A percentile compares a stretch with the other conserved stretches of the same genome.
Evolutionary conservation across 2,888 invertebrate genomes (phyloP).

Genomic region (Stenchaetothrips biformis): DNA sequence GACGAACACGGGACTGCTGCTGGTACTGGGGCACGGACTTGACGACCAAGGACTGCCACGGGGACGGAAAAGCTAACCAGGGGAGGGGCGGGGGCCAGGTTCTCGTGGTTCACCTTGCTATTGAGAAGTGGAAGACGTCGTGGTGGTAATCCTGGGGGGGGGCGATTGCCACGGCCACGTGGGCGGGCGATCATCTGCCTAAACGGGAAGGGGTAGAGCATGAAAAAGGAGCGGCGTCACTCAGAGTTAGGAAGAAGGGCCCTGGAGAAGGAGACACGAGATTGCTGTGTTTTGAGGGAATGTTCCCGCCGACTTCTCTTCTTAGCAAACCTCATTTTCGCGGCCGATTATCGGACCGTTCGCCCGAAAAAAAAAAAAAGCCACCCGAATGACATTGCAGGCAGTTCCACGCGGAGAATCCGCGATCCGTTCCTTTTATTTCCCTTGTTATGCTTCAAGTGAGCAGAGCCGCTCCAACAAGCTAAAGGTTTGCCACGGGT

Average conservation of each 20-base stretch:
- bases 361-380: no score
- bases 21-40: conserved; percentile 13
- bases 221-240: no score
- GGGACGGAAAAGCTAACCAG: conserved; percentile 11
- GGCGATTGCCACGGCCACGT: conserved; percentile 13
- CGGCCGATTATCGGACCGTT: no score
- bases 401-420: not conserved
- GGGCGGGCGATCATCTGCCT: not conserved
- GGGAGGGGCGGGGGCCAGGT: not conserved
- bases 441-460: no score
- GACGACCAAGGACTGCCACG: conserved; percentile 3
- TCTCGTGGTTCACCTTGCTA: not conserved
- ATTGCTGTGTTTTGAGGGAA: not conserved
- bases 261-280: not conserved
- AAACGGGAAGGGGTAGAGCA: not conserved
- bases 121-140: conserved; percentile 19
- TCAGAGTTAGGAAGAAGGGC: no score
- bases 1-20: not conserved
- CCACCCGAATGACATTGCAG: not conserved
- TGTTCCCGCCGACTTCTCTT: not conserved
- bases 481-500: no score
- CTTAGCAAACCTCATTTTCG: no score
- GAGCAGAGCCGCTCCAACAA: no score
- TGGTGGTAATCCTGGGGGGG: conserved; percentile 12
- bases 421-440: not conserved